Conservation (phyloP, 2,113 vertebrate genomes). For the Anarhynchus alexandrinus region DNA sequence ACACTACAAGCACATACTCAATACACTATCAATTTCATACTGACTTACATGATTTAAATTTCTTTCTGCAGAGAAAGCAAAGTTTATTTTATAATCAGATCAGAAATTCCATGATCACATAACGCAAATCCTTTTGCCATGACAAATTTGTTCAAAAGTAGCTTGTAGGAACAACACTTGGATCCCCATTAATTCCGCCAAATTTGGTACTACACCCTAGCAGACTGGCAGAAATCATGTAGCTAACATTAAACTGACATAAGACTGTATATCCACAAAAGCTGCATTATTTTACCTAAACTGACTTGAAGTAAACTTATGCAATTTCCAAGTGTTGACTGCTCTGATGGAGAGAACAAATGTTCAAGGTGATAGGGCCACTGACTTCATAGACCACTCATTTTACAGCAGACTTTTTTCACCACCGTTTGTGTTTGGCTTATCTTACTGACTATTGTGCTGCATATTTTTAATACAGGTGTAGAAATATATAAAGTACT, state of each 20-base stretch:
- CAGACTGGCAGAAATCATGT: not conserved
- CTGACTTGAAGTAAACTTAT: not conserved
- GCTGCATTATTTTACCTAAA: not conserved
- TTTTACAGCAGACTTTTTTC: not conserved
- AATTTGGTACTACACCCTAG: not conserved
- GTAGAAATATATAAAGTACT: not conserved
- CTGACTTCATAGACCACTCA: not conserved
- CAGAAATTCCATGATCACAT: not conserved
- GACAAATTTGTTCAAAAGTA: not conserved
- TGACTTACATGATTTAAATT: not conserved
- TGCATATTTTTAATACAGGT: not conserved
- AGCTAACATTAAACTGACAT: not conserved
- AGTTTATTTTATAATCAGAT: not conserved
- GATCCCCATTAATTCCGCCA: not conserved
- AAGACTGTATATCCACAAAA: not conserved
- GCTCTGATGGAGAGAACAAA: not conserved
- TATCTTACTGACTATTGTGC: not conserved
- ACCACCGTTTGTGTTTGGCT: not conserved
- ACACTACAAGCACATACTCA: too few relatives aligned
- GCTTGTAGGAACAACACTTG: not conserved
- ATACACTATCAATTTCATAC: not conserved
- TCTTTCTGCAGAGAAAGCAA: not conserved
- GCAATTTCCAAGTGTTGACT: not conserved
- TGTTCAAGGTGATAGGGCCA: not conserved
- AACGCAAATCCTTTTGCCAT: not conserved